These are phyloP conservation scores for Protaetia brevitarsis DNA, from an alignment of 1,140 invertebrate genomes.

Conservation along the genomic window DNA sequence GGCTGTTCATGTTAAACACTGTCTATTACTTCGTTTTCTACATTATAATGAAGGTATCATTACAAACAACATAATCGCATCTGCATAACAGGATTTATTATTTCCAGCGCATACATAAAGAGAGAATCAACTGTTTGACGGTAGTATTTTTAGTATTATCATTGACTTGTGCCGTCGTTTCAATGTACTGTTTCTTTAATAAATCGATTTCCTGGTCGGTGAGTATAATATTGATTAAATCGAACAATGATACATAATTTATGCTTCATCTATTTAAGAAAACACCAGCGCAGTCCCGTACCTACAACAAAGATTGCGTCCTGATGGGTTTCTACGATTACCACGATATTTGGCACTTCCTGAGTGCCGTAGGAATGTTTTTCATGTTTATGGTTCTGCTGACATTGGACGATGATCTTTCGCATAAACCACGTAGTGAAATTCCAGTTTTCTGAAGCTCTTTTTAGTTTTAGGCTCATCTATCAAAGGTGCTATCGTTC, in stretches of 20 bases:
- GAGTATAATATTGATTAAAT: slow-evolving; percentile 41
- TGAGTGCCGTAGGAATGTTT: slow-evolving; percentile 82
- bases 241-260: not conserved
- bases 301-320: slow-evolving; percentile 69
- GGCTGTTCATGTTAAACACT: slow-evolving; percentile 80
- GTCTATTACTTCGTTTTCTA: slow-evolving; percentile 81
- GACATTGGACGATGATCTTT: slow-evolving; percentile 76
- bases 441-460: slow-evolving; percentile 73
- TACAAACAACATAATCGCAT: slow-evolving; percentile 31
- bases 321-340: slow-evolving; percentile 79
- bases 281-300: slow-evolving; percentile 75
- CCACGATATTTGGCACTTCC: slow-evolving; percentile 89
- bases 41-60: slow-evolving; percentile 77
- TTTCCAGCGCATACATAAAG: slow-evolving; percentile 64
- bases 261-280: slow-evolving; percentile 49
- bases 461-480: not conserved
- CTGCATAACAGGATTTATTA: slow-evolving; percentile 33
- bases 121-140: slow-evolving; percentile 63
- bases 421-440: slow-evolving; percentile 59
- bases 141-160: slow-evolving; percentile 65
- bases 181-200: slow-evolving; percentile 73
- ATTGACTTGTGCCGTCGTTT: slow-evolving; percentile 62
- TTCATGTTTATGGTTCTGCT: slow-evolving; percentile 82
- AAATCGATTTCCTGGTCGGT: slow-evolving; percentile 79
- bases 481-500: not conserved